phyloP scores from a whole-genome alignment of 2,888 invertebrate genomes.

The Arenicola marina region DNA sequence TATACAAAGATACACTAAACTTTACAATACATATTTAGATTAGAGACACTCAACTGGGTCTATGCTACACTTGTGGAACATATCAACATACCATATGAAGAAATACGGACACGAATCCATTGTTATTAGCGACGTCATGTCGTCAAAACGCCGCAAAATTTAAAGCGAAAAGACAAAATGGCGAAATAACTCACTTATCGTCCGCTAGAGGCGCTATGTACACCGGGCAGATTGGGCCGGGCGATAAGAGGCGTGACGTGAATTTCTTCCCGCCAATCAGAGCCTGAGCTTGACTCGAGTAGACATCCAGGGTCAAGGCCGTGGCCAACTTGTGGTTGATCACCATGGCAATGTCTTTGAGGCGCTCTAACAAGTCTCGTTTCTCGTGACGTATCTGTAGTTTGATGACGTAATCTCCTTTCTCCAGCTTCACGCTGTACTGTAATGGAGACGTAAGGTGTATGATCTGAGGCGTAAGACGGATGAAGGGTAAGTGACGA shows the following conservation, averaged over 20 bases:
- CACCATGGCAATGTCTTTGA: conserved; percentile 75
- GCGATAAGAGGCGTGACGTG: conserved; percentile 66
- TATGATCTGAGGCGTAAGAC: too few species aligned
- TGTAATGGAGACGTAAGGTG: too few species aligned
- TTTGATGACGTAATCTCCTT: conserved; percentile 88
- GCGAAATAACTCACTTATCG: conserved; percentile 77
- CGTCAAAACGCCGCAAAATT: too few species aligned
- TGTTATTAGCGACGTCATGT: too few species aligned
- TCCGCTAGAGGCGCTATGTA: conserved; percentile 78
- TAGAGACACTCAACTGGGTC: too few species aligned
- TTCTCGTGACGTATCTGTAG: conserved; percentile 90
- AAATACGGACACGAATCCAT: too few species aligned
- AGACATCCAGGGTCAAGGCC: conserved; percentile 78
- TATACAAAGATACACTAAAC: too few species aligned
- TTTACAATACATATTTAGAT: too few species aligned
- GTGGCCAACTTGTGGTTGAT: conserved; percentile 77
- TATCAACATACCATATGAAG: too few species aligned
- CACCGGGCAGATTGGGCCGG: conserved; percentile 72
- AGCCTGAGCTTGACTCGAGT: conserved; percentile 72
- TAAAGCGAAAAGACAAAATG: too few species aligned
- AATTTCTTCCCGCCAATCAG: conserved; percentile 77
- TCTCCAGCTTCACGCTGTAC: conserved; percentile 87
- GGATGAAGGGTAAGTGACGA: too few species aligned
- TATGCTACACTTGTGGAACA: not conserved
- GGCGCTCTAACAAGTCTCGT: conserved; percentile 79